Conservation (phyloP, 2,888 invertebrate species). For the Callinectes sapidus region DNA sequence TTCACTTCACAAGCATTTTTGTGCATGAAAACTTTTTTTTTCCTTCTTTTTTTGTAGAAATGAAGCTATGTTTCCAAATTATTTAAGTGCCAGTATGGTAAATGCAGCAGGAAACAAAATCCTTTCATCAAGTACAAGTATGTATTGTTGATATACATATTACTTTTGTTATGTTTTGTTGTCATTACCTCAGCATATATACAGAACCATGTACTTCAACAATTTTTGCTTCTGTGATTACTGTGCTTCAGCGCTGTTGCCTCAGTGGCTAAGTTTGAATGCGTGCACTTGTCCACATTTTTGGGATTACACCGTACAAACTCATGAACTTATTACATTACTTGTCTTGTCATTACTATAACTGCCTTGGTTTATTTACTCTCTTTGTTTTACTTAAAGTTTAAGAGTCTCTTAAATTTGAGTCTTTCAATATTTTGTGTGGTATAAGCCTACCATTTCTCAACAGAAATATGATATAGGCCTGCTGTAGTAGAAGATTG, state of each 20-base stretch:
- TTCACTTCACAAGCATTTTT: not conserved
- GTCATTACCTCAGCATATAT: not conserved
- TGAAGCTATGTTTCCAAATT: not conserved
- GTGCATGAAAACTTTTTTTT: not conserved
- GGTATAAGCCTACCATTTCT: not conserved
- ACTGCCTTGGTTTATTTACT: not conserved
- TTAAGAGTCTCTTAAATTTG: not conserved
- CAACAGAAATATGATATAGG: not conserved
- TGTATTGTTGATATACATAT: conserved; percentile 21
- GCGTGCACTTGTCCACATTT: not conserved
- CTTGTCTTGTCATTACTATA: not conserved
- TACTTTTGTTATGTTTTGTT: not conserved
- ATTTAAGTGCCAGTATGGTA: conserved; percentile 21
- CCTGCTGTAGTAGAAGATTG: not conserved
- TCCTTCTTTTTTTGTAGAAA: not conserved
- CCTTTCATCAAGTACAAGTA: conserved; percentile 18
- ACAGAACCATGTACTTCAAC: not conserved
- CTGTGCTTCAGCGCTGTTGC: conserved; percentile 30
- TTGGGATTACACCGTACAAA: not conserved
- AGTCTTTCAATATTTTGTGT: not conserved
- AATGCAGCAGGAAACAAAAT: conserved; percentile 22
- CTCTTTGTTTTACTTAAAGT: not conserved
- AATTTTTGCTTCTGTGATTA: not conserved
- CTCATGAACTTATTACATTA: too few species aligned
- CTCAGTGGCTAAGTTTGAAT: not conserved